A percentile compares a stretch with the other conserved stretches of the same genome.
Conservation (phyloP, 2,888 invertebrate species). For the Sinotaia quadrata region DNA sequence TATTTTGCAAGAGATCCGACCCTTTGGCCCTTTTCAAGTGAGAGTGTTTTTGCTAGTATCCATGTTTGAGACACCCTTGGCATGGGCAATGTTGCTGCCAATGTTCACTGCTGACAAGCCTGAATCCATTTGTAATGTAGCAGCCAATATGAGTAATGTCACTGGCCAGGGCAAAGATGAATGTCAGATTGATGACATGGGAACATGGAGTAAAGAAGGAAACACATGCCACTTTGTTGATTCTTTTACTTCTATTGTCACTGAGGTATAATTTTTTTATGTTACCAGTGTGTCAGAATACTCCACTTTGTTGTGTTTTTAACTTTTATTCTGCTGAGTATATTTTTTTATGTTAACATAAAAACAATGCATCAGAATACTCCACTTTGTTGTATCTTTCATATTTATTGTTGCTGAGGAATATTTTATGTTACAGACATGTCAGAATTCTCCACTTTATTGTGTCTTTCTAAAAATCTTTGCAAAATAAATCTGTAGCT, state of each 20-base stretch:
- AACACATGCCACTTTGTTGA: conserved; percentile 32
- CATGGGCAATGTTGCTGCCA: conserved; percentile 68
- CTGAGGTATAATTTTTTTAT: conserved; percentile 54
- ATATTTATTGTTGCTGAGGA: no score
- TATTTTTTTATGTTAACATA: no score
- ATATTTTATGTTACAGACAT: no score
- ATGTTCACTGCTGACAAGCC: conserved; percentile 60
- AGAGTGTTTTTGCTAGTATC: conserved; percentile 65
- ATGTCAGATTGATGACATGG: no score
- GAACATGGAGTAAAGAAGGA: neutral
- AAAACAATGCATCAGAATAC: no score
- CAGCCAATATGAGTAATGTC: conserved; percentile 21
- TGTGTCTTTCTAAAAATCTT: no score
- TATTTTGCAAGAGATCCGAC: conserved; percentile 58
- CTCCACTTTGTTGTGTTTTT: no score
- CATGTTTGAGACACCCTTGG: conserved; percentile 67
- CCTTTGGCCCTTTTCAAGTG: conserved; percentile 67
- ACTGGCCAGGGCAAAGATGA: neutral
- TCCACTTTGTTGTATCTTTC: no score
- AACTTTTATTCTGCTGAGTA: no score
- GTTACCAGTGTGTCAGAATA: conserved; percentile 63
- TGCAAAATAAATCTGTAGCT: no score
- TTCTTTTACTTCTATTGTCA: conserved; percentile 59
- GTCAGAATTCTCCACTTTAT: no score
- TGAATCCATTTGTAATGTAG: conserved; percentile 48